Evolutionary conservation across 1,140 invertebrate species (phyloP).

Genomic region (Brachionus manjavacas): DNA sequence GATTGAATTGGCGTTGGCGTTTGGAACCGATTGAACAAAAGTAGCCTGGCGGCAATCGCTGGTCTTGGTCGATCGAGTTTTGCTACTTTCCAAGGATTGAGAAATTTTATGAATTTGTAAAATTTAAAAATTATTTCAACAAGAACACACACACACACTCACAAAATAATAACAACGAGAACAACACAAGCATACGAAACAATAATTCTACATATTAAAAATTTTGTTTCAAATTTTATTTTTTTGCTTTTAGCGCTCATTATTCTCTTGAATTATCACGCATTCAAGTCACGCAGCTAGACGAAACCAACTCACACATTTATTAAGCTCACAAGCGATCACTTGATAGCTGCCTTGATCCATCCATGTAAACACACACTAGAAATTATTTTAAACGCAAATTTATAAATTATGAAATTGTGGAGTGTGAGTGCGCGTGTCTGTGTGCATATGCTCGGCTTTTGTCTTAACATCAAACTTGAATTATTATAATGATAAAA

Average conservation of each 20-base stretch:
- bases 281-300: background rate
- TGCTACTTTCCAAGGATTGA: background rate
- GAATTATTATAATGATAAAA: background rate
- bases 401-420: background rate
- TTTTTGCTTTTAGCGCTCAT: constrained; percentile 30
- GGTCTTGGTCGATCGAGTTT: background rate
- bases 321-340: background rate
- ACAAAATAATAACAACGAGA: constrained; percentile 18
- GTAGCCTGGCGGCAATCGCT: background rate
- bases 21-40: background rate
- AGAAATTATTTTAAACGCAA: background rate
- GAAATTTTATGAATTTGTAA: constrained; percentile 10
- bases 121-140: constrained; percentile 29
- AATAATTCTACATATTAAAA: constrained; percentile 30
- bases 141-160: constrained; percentile 18
- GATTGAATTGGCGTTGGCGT: background rate
- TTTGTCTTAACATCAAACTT: constrained; percentile 4
- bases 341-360: background rate
- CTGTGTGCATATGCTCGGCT: background rate
- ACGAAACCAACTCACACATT: background rate
- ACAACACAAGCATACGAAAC: constrained; percentile 34
- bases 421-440: background rate
- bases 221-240: constrained; percentile 27
- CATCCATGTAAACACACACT: background rate
- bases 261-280: constrained; percentile 38